Evolutionary conservation across 2,113 vertebrate genomes (phyloP), one percentile per base, ranked within the genome.

Genomic region (Monopterus albus): DNA sequence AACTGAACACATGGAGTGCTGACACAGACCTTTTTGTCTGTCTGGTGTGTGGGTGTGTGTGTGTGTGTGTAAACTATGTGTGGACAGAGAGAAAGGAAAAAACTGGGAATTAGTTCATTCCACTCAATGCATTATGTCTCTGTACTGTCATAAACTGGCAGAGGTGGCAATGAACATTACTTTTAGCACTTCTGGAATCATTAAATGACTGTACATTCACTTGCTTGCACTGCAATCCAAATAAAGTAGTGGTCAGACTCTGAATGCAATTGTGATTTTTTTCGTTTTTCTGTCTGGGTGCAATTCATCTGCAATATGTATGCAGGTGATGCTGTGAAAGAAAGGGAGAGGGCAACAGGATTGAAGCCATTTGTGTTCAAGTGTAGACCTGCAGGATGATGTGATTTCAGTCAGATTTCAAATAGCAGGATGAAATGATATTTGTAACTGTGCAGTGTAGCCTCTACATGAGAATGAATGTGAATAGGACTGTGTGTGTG

Each of bases 311-410:
- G 40, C 21, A 51, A 26, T 17, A 33, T 45, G 20, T 43, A 50
- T 68, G 33, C 61, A 40, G 58, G 57, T 26, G 38, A 50, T 50
- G 21, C 15, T 15, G 45, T 18, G 42, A 31, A 29, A 20, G 15
- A 14, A 25, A 18, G 28, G 11, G n/a, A 36, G 18, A 3, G 2
- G 20, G 29, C 10, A 52, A 18, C 18, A 11, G 26, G n/a, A 29
- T 25, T 25, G 35, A 79, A 29, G 31, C 21, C 26, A 46, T 42
- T 45, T 50, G 17, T 45, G 47, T 46, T 63, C 47, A 75, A 65
- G 35, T 53, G 40, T 35, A 40, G 47, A 65, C 60, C 55, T 20
- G 53, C 20, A 26, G 21, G 12, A 40, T 7, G 65, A 59, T 49
- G 72, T 49, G 39, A 53, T 36, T n/a, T 75, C 35, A 65, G 43